Base-by-base conservation (phyloP, 2,113 vertebrate genomes). In the Seriola dumerili region DNA sequence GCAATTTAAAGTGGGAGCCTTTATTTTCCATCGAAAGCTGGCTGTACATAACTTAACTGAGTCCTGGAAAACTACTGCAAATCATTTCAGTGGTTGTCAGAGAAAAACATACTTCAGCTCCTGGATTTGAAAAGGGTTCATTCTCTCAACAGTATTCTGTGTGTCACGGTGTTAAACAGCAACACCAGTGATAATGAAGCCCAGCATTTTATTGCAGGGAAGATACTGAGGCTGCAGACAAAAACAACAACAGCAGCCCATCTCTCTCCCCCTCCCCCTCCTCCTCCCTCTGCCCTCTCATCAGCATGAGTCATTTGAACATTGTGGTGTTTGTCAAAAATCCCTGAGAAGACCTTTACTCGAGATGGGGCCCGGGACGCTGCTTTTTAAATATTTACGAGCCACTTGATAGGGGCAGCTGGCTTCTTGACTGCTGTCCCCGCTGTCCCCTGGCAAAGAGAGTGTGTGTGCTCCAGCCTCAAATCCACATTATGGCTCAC, bases 331-430 rank as follows among this genome's bases (percentile, higher is more conserved):
- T 90, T 82, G 85, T 88, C 70, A 89, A 91, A 91, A 94, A 83
- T 91, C 89, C 87, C 87, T 78, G 79, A 85, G 89, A 92, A 91
- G 93, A 91, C 87, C 88, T 94, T 89, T 84, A 87, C 63, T 83
- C 72, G 82, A 91, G 87, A 91, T 85, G 73, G 74, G 85, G 83
- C 80, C 81, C 48, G 17, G 84, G 86, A 89, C 38, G 74, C 80
- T 82, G 84, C 89, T 87, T 94, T 92, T 95, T 91, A 95, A 96
- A 94, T 92, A 95, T 96, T 95, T 92, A 96, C 88, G 65, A 92
- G 94, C 65, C 88, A 95, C 88, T 91, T 89, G 94, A 96, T 95
- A 94, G 86, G 90, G 84, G 85, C 68, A 76, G 68, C 83, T 68
- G 84, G 83, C 84, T 83, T 86, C 85, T 88, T 85, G 69, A 83